Conservation (phyloP, 1,140 invertebrate genomes). For the Cardiocondyla obscurior region DNA sequence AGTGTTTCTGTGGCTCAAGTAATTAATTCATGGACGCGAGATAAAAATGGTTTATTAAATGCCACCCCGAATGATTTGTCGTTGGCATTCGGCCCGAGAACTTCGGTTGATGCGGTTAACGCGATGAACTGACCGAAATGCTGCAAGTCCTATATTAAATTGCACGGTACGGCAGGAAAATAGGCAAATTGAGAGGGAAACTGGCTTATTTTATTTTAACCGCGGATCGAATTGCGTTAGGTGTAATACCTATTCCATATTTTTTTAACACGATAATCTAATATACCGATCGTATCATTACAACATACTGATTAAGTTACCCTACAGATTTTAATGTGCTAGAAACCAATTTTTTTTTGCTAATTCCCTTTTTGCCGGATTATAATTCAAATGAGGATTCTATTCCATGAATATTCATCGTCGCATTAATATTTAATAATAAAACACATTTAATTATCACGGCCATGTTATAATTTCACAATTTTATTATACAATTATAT, state of each 20-base stretch:
- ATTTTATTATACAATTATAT: not conserved
- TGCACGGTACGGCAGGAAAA: conserved; percentile 1
- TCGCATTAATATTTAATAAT: not conserved
- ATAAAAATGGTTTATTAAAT: conserved; percentile 58
- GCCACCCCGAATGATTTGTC: conserved; percentile 52
- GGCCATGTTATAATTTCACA: not conserved
- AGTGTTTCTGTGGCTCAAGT: conserved; percentile 13
- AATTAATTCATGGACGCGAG: conserved; percentile 47
- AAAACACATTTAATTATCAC: not conserved
- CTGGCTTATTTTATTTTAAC: conserved; percentile 53
- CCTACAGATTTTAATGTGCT: not conserved
- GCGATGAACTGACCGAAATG: conserved; percentile 54
- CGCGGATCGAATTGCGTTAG: conserved; percentile 27
- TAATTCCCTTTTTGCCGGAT: not conserved
- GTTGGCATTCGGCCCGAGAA: conserved; percentile 49
- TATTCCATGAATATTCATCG: not conserved
- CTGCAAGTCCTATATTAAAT: conserved; percentile 42
- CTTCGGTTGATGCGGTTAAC: conserved; percentile 54
- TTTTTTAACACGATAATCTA: conserved; percentile 46
- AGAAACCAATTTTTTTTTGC: conserved; percentile 31
- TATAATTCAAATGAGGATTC: not conserved
- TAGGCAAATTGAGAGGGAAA: conserved; percentile 44
- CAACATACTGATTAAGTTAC: conserved; percentile 34
- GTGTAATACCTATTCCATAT: conserved; percentile 18
- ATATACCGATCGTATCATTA: conserved; percentile 11